phyloP scores from a whole-genome alignment of 2,888 invertebrate genomes.

The Antheraea yamamai region DNA sequence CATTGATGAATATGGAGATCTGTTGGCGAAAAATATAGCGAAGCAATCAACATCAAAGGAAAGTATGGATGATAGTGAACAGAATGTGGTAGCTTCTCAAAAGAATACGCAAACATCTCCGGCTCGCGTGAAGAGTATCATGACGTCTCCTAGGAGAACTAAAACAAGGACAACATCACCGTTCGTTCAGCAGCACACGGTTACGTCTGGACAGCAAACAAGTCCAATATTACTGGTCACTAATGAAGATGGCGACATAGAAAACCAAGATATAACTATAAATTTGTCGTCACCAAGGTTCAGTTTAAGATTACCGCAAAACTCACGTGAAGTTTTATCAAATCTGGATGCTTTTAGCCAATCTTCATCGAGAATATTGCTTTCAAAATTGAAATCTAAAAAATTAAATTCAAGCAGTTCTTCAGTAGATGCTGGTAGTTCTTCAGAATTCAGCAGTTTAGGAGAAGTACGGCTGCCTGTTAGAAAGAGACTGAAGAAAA shows the following conservation, averaged over 20 bases:
- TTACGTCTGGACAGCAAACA: conserved; percentile 62
- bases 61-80: conserved; percentile 35
- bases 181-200: conserved; percentile 40
- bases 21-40: conserved; percentile 63
- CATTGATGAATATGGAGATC: conserved; percentile 68
- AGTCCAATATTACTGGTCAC: conserved; percentile 56
- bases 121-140: conserved; percentile 66
- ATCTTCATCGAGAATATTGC: conserved; percentile 31
- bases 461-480: conserved; percentile 63
- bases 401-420: conserved; percentile 50
- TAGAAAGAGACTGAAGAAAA: conserved; percentile 48
- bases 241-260: conserved; percentile 44
- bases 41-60: conserved; percentile 65
- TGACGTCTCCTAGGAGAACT: conserved; percentile 73
- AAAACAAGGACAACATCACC: conserved; percentile 75
- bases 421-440: conserved; percentile 64
- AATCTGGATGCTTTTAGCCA: conserved; percentile 48
- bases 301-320: conserved; percentile 66
- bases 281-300: conserved; percentile 74
- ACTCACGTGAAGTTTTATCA: conserved; percentile 60
- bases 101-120: conserved; percentile 78
- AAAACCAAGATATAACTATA: conserved; percentile 60
- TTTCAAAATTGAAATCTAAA: conserved; percentile 30
- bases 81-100: conserved; percentile 55
- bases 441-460: conserved; percentile 73